phyloP scores from a whole-genome alignment of 2,888 invertebrate genomes.

The Brachypalpus laphriformis region DNA sequence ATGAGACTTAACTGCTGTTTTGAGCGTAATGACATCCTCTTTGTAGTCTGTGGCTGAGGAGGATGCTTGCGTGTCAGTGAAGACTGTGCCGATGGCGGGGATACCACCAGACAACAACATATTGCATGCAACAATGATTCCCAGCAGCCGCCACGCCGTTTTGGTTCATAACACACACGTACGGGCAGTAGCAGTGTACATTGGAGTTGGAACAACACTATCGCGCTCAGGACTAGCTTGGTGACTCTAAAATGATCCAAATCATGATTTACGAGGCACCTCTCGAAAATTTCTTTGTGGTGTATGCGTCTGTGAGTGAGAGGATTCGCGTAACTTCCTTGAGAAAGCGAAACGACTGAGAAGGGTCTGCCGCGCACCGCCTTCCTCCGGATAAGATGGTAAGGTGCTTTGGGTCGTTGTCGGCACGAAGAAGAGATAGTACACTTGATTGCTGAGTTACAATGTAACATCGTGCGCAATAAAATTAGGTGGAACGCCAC shows the following conservation, averaged over 20 bases:
- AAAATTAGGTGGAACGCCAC: slow-evolving; percentile 59
- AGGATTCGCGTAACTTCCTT: slow-evolving; percentile 33
- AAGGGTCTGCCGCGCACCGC: slow-evolving; percentile 14
- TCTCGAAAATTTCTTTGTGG: not conserved
- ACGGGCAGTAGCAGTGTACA: not conserved
- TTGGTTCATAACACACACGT: slow-evolving; percentile 59
- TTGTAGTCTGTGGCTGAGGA: slow-evolving; percentile 31
- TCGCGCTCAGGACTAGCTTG: not conserved
- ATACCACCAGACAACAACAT: slow-evolving; percentile 50
- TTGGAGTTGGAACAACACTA: not conserved
- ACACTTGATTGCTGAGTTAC: slow-evolving; percentile 43
- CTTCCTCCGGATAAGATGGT: slow-evolving; percentile 10
- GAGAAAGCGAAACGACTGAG: slow-evolving; percentile 47
- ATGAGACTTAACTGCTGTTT: slow-evolving; percentile 44
- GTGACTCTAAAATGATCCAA: slow-evolving; percentile 19
- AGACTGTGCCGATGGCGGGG: slow-evolving; percentile 8
- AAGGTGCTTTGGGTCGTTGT: slow-evolving; percentile 57
- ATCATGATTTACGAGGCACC: slow-evolving; percentile 40
- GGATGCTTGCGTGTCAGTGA: slow-evolving; percentile 44
- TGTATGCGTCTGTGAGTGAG: not conserved
- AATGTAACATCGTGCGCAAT: slow-evolving; percentile 50
- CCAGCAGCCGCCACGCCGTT: slow-evolving; percentile 40
- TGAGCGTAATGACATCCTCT: slow-evolving; percentile 54
- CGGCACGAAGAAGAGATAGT: slow-evolving; percentile 44
- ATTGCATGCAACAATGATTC: slow-evolving; percentile 71